Evolutionary conservation across 2,113 vertebrate genomes (phyloP), one percentile per base, ranked within the genome.

Genomic region (Zapus hudsonius): DNA sequence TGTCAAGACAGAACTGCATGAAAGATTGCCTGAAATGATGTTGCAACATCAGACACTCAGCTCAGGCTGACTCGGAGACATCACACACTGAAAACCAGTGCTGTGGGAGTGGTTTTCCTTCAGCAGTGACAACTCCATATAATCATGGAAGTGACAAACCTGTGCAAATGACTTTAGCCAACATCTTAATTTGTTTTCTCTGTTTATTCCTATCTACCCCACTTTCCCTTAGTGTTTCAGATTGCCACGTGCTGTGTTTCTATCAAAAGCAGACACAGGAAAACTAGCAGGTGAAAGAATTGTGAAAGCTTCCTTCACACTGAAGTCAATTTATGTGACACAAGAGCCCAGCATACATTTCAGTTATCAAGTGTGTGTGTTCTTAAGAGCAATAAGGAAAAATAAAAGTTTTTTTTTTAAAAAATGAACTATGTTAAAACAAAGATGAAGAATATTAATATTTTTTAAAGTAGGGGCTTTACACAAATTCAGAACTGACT

Each of bases 151-250:
- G 55, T 92, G 69, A 70, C 83, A 89, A 33, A 63, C 13, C 27
- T 92, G 2, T 84, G 29, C 20, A 78, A 83, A 93, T 38, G 81
- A 40, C 29, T 83, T 78, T 95, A 73, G 84, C 93, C 76, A 63
- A 59, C 23, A 93, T 27, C 67, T 40, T 70, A 81, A 76, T 92
- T 66, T 76, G 36, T 84, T 55, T 44, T 76, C 79, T 33, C 38
- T 52, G 47, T 78, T 82, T 74, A 72, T 70, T 80, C 47, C 47
- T 78, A 84, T 83, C 74, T 79, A 85, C 70, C 86, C 36, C 90
- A 76, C n/a, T 52, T 0, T 7, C 79, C 20, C 31, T 8, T 6
- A 38, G 2, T 47, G 55, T 33, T 74, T 38, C 38, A 78, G 25
- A 73, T 17, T 76, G 36, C 23, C 29, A 57, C 19, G 57, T 90